Evolutionary conservation across 2,797 vertebrate species (phyloP).

Genomic region (Neopelma chrysocephalum): DNA sequence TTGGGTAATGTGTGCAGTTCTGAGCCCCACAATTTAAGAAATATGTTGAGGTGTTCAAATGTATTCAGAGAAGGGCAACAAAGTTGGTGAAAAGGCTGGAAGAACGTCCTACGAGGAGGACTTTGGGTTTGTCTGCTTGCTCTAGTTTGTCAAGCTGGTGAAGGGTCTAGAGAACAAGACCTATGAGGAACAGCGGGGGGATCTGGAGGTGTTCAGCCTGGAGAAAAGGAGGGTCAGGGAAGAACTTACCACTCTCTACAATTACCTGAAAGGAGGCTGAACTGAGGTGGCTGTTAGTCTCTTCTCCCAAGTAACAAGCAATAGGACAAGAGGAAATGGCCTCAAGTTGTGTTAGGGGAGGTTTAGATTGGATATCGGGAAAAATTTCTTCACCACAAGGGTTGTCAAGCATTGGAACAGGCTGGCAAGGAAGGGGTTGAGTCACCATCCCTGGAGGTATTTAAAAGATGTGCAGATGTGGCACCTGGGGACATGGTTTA

Average conservation of each 20-base stretch:
- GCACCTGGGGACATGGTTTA: neutral
- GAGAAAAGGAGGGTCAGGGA: neutral
- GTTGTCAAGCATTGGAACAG: neutral
- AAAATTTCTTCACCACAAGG: neutral
- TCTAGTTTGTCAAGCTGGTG: neutral
- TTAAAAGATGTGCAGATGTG: neutral
- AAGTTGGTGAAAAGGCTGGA: neutral
- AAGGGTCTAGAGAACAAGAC: neutral
- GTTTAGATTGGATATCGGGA: neutral
- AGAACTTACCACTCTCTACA: neutral
- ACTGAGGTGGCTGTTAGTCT: neutral
- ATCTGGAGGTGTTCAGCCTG: neutral
- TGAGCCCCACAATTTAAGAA: neutral
- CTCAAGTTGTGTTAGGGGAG: neutral
- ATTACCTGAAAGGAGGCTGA: neutral
- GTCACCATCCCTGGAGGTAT: neutral
- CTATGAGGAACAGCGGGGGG: neutral
- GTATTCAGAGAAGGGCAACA: neutral
- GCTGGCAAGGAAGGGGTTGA: neutral
- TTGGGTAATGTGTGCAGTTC: neutral
- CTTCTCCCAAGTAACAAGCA: neutral
- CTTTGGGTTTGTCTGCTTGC: neutral
- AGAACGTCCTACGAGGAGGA: neutral
- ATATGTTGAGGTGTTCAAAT: neutral
- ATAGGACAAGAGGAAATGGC: neutral